Base-by-base conservation (phyloP, 2,113 vertebrate species). In the Telmatochromis brichardi region DNA sequence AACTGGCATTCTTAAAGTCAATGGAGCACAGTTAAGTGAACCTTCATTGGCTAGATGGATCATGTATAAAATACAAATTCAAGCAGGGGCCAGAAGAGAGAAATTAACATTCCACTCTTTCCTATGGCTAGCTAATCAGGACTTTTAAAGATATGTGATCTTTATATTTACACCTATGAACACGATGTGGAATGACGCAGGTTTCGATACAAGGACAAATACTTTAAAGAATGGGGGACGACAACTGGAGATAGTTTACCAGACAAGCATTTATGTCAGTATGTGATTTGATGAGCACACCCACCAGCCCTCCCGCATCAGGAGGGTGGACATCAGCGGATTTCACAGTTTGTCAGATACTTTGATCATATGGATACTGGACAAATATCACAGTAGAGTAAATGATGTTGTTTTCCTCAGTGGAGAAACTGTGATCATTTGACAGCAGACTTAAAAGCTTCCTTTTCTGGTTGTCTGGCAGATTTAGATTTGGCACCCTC, bases 321-420 rank as follows among this genome's bases (percentile, higher is more conserved):
- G 86, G 86, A 83, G 26, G 51, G 37, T 35, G 15, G 80, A 88
- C 81, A 53, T 50, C 6, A 19, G 73, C 31, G 12, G 81, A 80
- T 90, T 92, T 95, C 93, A 94, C 93, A 95, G 94, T 92, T 94
- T 93, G 76, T 93, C 86, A 83, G 86, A 91, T 83, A 63, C 79
- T 88, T 85, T 79, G 53, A 85, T 85, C 35, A 81, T 81, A 81
- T 80, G 51, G 88, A 80, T 85, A 90, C 40, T 65, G 78, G 84
- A 94, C 89, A 91, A 94, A 78, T 81, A 88, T 94, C 91, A 96
- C 94, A 95, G 92, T 84, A 92, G 85, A 87, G 90, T 93, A 89
- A 93, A 94, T 90, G 87, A 82, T 88, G 92, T 87, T 83, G 51
- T 80, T 89, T 37, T 89, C 47, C 47, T 86, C 68, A 84, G 89